Conservation (phyloP, 2,888 invertebrate species). For the Trissolcus brochymenae region DNA sequence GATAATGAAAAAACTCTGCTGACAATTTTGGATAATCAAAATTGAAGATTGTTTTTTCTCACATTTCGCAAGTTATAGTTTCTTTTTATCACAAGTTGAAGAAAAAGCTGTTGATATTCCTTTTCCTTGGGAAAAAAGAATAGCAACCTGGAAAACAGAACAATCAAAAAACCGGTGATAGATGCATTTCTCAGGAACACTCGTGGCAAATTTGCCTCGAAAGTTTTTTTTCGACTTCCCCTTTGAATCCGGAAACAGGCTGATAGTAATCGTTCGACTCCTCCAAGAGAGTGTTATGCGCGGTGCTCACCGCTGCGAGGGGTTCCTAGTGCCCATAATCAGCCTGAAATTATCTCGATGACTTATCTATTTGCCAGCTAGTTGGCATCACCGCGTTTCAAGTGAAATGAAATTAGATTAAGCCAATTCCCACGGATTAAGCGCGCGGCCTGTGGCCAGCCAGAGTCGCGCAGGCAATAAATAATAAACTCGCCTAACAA, state of each 20-base stretch:
- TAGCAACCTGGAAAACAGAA: not conserved
- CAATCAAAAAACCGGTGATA: slow-evolving; percentile 25
- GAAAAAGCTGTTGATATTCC: too few relatives aligned
- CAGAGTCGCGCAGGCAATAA: slow-evolving; percentile 16
- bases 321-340: slow-evolving; percentile 54
- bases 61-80: not conserved
- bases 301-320: slow-evolving; percentile 50
- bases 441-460: slow-evolving; percentile 24
- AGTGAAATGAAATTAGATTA: slow-evolving; percentile 57
- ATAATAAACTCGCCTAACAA: too few relatives aligned
- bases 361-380: slow-evolving; percentile 55
- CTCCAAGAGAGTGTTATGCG: slow-evolving; percentile 39
- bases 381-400: slow-evolving; percentile 53
- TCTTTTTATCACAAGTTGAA: too few relatives aligned
- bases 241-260: slow-evolving; percentile 46
- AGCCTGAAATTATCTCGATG: slow-evolving; percentile 53
- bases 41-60: not conserved
- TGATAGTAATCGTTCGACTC: slow-evolving; percentile 44
- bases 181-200: slow-evolving; percentile 45
- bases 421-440: slow-evolving; percentile 55
- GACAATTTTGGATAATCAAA: too few relatives aligned
- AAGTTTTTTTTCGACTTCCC: slow-evolving; percentile 28
- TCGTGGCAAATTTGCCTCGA: slow-evolving; percentile 35
- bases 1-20: too few relatives aligned
- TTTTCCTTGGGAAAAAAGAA: too few relatives aligned